These are phyloP conservation scores for Lepas anatifera DNA, from an alignment of 2,888 invertebrate genomes.

Conservation along the genomic window DNA sequence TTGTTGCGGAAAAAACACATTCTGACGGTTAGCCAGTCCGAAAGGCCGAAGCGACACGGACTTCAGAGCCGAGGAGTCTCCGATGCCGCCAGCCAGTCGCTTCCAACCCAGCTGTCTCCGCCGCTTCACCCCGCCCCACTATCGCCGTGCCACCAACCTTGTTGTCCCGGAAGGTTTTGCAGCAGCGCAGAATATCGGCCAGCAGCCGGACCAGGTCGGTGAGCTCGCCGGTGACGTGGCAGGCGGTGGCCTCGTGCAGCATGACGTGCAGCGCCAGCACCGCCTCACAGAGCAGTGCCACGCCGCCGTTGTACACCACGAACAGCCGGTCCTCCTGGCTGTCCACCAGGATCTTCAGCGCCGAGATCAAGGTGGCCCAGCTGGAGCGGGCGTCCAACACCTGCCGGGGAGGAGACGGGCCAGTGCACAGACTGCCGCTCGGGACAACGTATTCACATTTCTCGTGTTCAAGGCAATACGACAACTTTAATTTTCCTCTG, in stretches of 20 bases:
- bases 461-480: too few relatives aligned
- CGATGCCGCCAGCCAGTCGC: too few relatives aligned
- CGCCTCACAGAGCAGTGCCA: conserved; percentile 71
- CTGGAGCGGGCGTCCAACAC: conserved; percentile 79
- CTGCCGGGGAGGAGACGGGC: too few relatives aligned
- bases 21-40: too few relatives aligned
- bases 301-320: conserved; percentile 79
- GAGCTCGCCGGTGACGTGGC: conserved; percentile 54
- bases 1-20: too few relatives aligned
- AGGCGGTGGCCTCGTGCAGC: conserved; percentile 86
- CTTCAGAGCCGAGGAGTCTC: too few relatives aligned
- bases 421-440: too few relatives aligned
- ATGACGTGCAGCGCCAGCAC: conserved; percentile 82
- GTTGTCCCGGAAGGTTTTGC: conserved; percentile 51
- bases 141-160: conserved; percentile 43
- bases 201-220: conserved; percentile 48
- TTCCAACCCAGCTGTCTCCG: too few relatives aligned
- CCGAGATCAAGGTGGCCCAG: conserved; percentile 87
- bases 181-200: conserved; percentile 40
- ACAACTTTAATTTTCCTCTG: too few relatives aligned
- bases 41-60: too few relatives aligned
- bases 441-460: too few relatives aligned
- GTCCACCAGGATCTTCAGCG: conserved; percentile 76
- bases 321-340: conserved; percentile 77
- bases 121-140: too few relatives aligned